These are phyloP conservation scores for Uropsilus gracilis DNA, from an alignment of 2,113 vertebrate genomes.

Conservation along the genomic window DNA sequence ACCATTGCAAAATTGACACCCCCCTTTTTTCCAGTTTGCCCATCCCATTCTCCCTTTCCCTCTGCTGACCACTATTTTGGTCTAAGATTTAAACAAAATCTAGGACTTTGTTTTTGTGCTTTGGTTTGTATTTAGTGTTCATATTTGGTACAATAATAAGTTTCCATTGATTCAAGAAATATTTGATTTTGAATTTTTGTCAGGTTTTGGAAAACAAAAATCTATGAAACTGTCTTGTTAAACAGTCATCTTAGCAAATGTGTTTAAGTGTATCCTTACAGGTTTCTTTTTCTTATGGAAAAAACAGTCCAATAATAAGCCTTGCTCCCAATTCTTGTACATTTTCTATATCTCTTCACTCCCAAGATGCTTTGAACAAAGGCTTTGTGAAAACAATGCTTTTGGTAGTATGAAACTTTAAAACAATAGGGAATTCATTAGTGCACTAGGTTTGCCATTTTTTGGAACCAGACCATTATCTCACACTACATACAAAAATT, in stretches of 20 bases:
- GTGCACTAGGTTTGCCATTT: not conserved
- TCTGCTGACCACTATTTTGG: not conserved
- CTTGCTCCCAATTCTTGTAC: not conserved
- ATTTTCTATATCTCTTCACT: not conserved
- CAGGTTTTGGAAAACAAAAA: not conserved
- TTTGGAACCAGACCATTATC: not conserved
- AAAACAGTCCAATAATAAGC: not conserved
- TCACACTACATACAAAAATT: too few species aligned
- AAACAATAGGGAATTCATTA: not conserved
- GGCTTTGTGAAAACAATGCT: not conserved
- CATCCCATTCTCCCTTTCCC: not conserved
- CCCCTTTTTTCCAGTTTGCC: not conserved
- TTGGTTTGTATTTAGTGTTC: not conserved
- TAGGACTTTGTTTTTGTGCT: conserved; percentile 32
- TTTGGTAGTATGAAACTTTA: not conserved
- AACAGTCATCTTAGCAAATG: not conserved
- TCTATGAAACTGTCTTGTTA: not conserved
- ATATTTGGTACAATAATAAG: fast-evolving
- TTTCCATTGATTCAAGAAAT: not conserved
- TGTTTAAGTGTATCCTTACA: not conserved
- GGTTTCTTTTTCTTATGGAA: not conserved
- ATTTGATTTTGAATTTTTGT: not conserved
- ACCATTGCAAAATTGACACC: not conserved
- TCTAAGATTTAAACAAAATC: not conserved
- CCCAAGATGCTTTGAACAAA: not conserved